Conservation (phyloP, 2,113 vertebrate species). For the Oryzias celebensis region DNA sequence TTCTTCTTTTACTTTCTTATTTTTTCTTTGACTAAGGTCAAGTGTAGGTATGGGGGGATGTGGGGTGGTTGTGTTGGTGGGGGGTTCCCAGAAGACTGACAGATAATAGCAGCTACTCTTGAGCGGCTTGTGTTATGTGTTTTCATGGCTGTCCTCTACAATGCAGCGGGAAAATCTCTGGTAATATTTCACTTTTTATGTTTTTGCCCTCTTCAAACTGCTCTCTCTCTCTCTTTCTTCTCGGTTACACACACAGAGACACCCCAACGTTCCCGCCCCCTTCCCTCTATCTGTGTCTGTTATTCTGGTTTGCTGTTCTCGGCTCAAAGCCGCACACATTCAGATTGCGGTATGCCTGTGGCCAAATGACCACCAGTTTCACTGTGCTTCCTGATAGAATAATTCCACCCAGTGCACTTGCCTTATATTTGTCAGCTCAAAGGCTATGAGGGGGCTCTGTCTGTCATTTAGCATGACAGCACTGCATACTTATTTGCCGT, state of each 20-base stretch:
- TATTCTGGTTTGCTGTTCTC: slow-evolving; percentile 5
- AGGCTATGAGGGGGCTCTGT: slow-evolving; percentile 72
- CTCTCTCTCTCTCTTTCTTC: not conserved
- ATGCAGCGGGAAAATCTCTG: slow-evolving; percentile 25
- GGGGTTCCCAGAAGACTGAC: slow-evolving; percentile 23
- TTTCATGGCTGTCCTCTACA: slow-evolving; percentile 24
- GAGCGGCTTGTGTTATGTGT: slow-evolving; percentile 25
- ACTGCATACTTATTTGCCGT: slow-evolving; percentile 86
- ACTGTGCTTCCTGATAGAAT: slow-evolving; percentile 60
- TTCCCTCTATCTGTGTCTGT: not conserved
- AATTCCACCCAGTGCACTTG: slow-evolving; percentile 57
- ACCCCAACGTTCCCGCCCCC: not conserved
- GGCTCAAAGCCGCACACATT: slow-evolving; percentile 9
- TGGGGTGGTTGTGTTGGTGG: too few relatives aligned
- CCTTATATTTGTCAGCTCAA: slow-evolving; percentile 81
- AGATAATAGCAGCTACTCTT: slow-evolving; percentile 49
- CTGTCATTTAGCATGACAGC: slow-evolving; percentile 83
- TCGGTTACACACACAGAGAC: not conserved
- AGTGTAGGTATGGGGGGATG: too few relatives aligned
- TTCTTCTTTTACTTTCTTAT: too few relatives aligned
- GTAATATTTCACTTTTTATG: slow-evolving; percentile 4
- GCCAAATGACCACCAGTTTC: slow-evolving; percentile 51
- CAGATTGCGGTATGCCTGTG: slow-evolving; percentile 30
- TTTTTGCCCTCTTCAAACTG: too few relatives aligned
- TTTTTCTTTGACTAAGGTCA: too few relatives aligned